Conservation (phyloP, 2,113 vertebrate genomes). For the Myxocyprinus asiaticus region DNA sequence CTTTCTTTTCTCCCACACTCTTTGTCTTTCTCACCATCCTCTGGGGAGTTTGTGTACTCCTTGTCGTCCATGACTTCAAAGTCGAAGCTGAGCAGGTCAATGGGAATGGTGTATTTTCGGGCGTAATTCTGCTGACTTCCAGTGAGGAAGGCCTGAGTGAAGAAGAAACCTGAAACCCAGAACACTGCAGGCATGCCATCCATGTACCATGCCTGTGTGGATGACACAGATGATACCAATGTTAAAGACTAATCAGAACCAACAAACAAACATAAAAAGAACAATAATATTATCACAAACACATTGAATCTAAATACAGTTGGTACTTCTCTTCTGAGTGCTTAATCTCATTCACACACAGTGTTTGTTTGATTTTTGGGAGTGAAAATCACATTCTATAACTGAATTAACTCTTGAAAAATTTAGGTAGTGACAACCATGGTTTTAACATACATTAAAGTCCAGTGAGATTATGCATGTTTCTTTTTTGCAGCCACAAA, state of each 20-base stretch:
- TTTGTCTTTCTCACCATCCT: conserved; percentile 77
- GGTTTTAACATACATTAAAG: too few species aligned
- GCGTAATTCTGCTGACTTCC: conserved; percentile 90
- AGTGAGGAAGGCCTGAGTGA: conserved; percentile 91
- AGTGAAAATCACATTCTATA: too few species aligned
- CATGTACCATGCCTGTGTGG: conserved; percentile 81
- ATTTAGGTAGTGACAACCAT: too few species aligned
- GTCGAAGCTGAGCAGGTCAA: conserved; percentile 86
- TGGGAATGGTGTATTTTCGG: conserved; percentile 84
- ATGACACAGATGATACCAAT: not conserved
- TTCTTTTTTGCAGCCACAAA: too few species aligned
- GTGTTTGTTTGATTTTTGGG: too few species aligned
- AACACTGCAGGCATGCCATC: conserved; percentile 79
- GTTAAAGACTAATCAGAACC: not conserved
- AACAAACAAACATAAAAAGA: too few species aligned
- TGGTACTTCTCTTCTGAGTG: too few species aligned
- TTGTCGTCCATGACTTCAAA: conserved; percentile 87
- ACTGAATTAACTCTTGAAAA: too few species aligned
- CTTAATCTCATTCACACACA: too few species aligned
- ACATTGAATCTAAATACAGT: too few species aligned
- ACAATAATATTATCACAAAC: too few species aligned
- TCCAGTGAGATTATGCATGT: too few species aligned
- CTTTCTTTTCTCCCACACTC: conserved; percentile 3
- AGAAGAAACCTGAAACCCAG: conserved; percentile 93
- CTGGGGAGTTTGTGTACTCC: conserved; percentile 74